These are phyloP conservation scores for Limnephilus rhombicus DNA, from an alignment of 2,888 invertebrate genomes.

Conservation along the genomic window DNA sequence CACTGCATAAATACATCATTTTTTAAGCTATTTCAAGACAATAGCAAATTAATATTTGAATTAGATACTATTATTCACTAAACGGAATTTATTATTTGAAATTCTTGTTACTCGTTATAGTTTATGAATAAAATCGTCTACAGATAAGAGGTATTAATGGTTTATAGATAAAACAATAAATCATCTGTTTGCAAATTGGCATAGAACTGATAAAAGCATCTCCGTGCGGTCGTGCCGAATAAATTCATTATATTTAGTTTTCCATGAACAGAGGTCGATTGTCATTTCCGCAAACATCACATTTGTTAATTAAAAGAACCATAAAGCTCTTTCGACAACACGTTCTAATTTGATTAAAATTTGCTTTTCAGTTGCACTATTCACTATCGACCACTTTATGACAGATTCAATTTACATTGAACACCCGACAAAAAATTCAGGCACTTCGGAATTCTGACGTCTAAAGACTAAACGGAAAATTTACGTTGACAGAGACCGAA, in stretches of 20 bases:
- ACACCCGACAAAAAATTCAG: background rate
- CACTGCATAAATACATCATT: background rate
- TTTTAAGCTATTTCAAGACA: background rate
- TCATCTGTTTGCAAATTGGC: background rate
- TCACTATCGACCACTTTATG: background rate
- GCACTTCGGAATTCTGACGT: background rate
- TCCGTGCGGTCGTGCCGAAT: background rate
- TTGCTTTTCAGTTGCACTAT: background rate
- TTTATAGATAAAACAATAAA: slow-evolving; percentile 24
- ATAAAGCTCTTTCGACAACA: background rate
- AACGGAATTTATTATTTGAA: background rate
- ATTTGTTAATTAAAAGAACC: background rate
- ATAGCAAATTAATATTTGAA: background rate
- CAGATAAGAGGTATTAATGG: background rate
- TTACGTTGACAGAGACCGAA: slow-evolving; percentile 9
- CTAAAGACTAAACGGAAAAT: background rate
- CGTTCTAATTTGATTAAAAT: background rate
- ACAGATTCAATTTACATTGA: background rate
- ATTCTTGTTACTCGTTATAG: background rate
- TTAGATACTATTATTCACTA: background rate
- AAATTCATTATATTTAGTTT: background rate
- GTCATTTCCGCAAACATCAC: background rate
- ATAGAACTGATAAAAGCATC: background rate
- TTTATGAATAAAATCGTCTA: background rate
- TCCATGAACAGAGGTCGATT: background rate